Conservation (phyloP, 2,113 vertebrate species). For the Dicrurus megarhynchus region DNA sequence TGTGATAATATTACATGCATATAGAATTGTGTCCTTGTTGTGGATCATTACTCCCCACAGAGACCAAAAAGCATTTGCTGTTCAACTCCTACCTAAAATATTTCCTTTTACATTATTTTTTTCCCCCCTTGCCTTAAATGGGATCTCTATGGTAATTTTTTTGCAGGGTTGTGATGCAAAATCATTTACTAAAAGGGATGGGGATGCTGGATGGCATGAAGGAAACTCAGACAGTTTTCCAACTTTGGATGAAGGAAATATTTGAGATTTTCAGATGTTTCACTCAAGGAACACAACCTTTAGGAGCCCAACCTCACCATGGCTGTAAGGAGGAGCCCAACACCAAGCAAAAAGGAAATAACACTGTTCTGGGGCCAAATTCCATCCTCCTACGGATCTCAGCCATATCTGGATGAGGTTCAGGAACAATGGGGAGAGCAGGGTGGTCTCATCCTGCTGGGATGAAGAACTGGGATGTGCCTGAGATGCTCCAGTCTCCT, state of each 20-base stretch:
- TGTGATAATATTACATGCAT: constrained; percentile 82
- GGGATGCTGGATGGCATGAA: neutral
- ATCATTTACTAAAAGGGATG: constrained; percentile 27
- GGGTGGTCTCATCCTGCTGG: neutral
- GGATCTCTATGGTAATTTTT: constrained; percentile 68
- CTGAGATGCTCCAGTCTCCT: neutral
- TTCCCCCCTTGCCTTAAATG: constrained; percentile 67
- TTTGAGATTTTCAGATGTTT: neutral
- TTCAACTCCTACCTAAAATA: constrained; percentile 80
- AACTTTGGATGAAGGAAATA: neutral
- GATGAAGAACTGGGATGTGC: rapidly evolving
- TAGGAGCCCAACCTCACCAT: neutral
- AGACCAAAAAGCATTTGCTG: constrained; percentile 82
- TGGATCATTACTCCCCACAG: constrained; percentile 87
- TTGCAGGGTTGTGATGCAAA: neutral
- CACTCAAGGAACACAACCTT: neutral
- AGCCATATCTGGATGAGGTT: neutral
- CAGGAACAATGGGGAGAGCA: neutral
- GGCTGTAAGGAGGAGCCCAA: neutral
- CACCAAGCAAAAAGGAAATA: neutral
- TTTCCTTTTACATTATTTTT: constrained; percentile 71
- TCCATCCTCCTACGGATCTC: neutral
- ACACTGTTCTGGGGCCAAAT: neutral
- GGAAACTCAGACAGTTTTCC: neutral
- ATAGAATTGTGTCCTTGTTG: constrained; percentile 82